Conservation (phyloP, 2,888 invertebrate species). For the Laspeyria flexula region DNA sequence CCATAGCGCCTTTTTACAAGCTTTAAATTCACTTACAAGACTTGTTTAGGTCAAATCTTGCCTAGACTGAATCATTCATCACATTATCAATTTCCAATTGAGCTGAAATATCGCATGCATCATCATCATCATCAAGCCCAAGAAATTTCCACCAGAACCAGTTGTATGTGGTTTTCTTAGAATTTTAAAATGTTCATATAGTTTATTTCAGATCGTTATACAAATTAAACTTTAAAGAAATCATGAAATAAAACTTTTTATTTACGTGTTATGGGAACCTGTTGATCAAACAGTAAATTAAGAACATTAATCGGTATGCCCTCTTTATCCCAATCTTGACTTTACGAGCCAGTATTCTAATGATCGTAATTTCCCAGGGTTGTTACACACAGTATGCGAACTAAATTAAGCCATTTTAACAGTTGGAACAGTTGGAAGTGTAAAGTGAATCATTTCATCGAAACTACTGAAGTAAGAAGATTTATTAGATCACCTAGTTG, state of each 20-base stretch:
- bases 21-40: no score
- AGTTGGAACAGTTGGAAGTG: no score
- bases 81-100: no score
- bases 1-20: no score
- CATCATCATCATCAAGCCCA: no score
- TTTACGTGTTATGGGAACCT: neutral
- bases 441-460: neutral
- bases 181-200: no score
- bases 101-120: no score
- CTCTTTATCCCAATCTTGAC: conserved; percentile 1
- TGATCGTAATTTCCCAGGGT: neutral
- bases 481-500: neutral
- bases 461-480: neutral
- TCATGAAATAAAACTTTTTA: neutral
- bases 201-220: no score
- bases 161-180: neutral
- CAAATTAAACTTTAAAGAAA: no score
- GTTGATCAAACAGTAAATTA: neutral
- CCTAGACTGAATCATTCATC: no score
- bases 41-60: no score
- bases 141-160: no score
- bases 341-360: conserved; percentile 2
- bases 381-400: neutral
- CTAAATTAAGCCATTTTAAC: neutral
- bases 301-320: conserved; percentile 8